Conservation (phyloP, 2,797 vertebrate genomes). For the Eulemur albifrons region DNA sequence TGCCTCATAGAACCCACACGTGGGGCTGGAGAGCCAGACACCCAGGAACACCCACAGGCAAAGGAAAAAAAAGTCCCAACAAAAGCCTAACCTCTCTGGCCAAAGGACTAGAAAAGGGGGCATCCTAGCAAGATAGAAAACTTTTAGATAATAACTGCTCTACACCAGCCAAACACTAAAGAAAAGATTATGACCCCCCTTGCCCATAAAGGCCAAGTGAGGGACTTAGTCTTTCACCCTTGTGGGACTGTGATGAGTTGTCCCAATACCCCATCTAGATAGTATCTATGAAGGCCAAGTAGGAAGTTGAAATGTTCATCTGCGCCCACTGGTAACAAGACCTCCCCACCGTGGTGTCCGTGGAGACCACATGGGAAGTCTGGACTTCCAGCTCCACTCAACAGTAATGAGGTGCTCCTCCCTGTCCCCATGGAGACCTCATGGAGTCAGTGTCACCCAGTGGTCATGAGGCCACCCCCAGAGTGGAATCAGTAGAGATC, state of each 20-base stretch:
- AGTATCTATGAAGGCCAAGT: neutral
- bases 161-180: neutral
- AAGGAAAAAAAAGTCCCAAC: neutral
- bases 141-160: neutral
- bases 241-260: neutral
- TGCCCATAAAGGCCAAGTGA: neutral
- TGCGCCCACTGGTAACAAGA: rapidly evolving
- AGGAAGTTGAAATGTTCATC: too few species aligned
- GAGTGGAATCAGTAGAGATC: rapidly evolving
- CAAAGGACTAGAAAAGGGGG: neutral
- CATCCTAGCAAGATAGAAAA: neutral
- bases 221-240: too few species aligned
- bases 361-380: neutral
- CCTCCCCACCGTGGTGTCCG: rapidly evolving
- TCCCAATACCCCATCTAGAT: rapidly evolving
- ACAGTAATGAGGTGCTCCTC: neutral
- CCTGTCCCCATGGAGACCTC: neutral
- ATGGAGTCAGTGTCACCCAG: neutral
- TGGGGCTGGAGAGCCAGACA: neutral
- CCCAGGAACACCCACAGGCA: neutral
- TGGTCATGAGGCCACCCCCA: neutral
- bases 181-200: neutral
- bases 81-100: neutral
- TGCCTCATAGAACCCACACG: neutral
- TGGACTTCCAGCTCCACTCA: neutral